Conservation (phyloP, 1,140 invertebrate genomes). For the Triops longicaudatus region DNA sequence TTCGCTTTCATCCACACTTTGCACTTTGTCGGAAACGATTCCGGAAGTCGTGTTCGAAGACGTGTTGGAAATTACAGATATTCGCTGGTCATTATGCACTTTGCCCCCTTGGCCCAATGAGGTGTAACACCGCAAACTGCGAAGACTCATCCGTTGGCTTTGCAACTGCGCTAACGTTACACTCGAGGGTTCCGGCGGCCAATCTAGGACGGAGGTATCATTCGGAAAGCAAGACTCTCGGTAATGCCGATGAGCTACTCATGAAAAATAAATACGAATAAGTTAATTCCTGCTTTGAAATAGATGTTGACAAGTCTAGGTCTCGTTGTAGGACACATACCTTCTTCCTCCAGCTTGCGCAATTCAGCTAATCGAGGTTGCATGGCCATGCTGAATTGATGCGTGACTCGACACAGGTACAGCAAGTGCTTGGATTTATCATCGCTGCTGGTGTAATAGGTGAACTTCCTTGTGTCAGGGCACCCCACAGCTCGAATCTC, state of each 20-base stretch:
- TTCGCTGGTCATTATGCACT: constrained; percentile 55
- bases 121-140: constrained; percentile 24
- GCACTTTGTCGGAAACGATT: constrained; percentile 86
- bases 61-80: constrained; percentile 82
- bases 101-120: constrained; percentile 22
- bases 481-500: constrained; percentile 78
- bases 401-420: constrained; percentile 77
- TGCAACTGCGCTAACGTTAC: not conserved
- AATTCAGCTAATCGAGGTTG: constrained; percentile 71
- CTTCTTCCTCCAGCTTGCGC: constrained; percentile 65
- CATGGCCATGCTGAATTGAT: constrained; percentile 90
- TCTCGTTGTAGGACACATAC: constrained; percentile 35
- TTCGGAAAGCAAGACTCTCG: constrained; percentile 22
- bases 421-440: constrained; percentile 85
- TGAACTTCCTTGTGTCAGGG: constrained; percentile 55
- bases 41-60: constrained; percentile 91
- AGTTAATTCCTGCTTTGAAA: not conserved
- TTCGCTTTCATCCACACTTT: constrained; percentile 78
- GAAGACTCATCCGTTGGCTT: constrained; percentile 14
- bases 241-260: constrained; percentile 21
- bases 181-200: constrained; percentile 5
- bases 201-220: constrained; percentile 8
- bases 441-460: constrained; percentile 80
- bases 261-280: not conserved
- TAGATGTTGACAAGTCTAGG: not conserved